phyloP scores from a whole-genome alignment of 1,140 invertebrate genomes.

The Adoxophyes honmai region DNA sequence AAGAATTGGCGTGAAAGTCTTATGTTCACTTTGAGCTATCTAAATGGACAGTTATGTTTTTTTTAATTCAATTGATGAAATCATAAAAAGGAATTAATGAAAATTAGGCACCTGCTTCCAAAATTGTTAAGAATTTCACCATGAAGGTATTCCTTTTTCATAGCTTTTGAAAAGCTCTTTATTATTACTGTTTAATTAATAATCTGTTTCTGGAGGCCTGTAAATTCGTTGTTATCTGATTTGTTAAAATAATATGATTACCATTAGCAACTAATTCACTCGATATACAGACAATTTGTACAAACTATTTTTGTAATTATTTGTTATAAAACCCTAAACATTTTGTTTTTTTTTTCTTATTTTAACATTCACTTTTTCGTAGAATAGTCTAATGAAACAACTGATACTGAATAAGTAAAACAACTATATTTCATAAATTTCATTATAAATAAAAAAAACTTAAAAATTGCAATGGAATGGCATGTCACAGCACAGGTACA shows the following conservation, averaged over 20 bases:
- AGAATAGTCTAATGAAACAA: constrained; percentile 1
- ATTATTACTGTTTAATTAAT: no score
- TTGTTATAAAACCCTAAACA: constrained; percentile 10
- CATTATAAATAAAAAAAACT: not conserved
- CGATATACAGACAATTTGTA: constrained; percentile 2
- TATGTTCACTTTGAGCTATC: no score
- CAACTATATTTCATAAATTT: not conserved
- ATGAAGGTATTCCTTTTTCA: no score
- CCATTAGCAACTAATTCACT: constrained; percentile 8
- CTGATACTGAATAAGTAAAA: not conserved
- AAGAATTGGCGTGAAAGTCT: no score
- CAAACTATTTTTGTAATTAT: constrained; percentile 14
- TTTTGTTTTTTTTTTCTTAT: not conserved
- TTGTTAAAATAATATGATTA: constrained; percentile 8
- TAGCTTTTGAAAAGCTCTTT: no score
- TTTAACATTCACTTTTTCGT: not conserved
- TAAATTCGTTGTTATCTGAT: not conserved
- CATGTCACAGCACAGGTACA: not conserved
- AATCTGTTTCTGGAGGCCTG: no score
- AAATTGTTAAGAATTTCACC: no score
- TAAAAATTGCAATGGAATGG: constrained; percentile 5
- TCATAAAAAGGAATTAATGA: no score
- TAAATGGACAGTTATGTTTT: no score
- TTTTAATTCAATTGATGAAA: no score
- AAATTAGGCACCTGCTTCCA: no score